Base-by-base conservation (phyloP, 2,113 vertebrate genomes). In the Nothobranchius furzeri region DNA sequence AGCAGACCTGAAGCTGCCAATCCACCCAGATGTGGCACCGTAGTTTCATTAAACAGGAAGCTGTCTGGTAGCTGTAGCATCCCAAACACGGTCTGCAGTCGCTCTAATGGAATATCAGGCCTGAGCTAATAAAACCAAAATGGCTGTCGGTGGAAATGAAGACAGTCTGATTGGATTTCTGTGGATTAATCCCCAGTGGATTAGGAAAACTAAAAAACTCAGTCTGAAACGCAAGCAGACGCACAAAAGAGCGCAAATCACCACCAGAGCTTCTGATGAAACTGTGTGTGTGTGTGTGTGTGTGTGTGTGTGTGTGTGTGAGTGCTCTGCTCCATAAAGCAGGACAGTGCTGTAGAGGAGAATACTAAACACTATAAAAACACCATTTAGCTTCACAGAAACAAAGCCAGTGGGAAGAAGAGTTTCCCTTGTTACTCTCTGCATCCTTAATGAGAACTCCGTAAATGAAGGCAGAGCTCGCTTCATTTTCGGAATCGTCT, bases 91-190 rank as follows among this genome's bases (percentile, higher is more conserved):
- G 84, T 75, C 68, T 78, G 71, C 81, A 55, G 68, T 8, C 70
- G 36, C 58, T 63, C 75, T 70, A 83, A 83, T 70, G 73, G 79
- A 87, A 81, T 83, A 83, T 83, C 75, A 69, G 79, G 79, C 72
- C 76, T 60, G 66, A 81, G 83, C 76, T 83, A 75, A 85, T 91
- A 89, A 91, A 87, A 83, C 69, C 36, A 84, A 87, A 88, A 90
- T 85, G 88, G 82, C 79, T 75, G 88, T 79, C 84, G 68, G 87
- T 84, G 86, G 87, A 89, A 89, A 87, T 88, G 85, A 89, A 89
- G 79, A 83, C 79, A 15, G 80, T 66, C 82, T 89, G 87, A 90
- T 91, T 91, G 89, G 85, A 88, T 89, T 90, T 82, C 81, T 77
- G 62, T 67, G 66, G 72, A 88, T 87, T 81, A 85, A 84, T 90